Evolutionary conservation across 1,140 invertebrate genomes (phyloP), one percentile per base, ranked within the genome.

Genomic region (Caenorhabditis remanei): DNA sequence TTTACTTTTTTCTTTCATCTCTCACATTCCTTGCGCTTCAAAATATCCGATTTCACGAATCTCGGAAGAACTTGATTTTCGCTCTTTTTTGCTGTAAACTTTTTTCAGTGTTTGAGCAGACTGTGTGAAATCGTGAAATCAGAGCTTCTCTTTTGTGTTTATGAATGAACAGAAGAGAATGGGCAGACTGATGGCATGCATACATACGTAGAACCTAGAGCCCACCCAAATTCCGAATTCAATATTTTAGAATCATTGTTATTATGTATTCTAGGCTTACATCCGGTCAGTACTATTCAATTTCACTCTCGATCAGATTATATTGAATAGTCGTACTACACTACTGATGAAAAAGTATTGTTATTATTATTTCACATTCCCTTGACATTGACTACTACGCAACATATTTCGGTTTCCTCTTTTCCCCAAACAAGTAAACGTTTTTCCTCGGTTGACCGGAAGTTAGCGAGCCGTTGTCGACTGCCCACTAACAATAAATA

Each of bases 61-160:
- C 43, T 50, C 43, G 71, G 71, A 41, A 79, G 19, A 16, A 79
- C 71, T 79, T 50, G 71, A 79, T 79, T 79, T 14, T 79, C n/a
- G 16, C n/a, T 40, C 14, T n/a, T 46, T 71, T 71, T 71, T 71
- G 46, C 67, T 71, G 14, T 2, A 71, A 71, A 43, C 9, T 79
- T 16, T n/a, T 43, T 48, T 46, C 71, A 24, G 46, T 79, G 71
- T 24, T 24, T 79, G 71, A 79, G 46, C 71, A 48, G 71, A 79
- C 71, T n/a, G 43, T 79, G 71, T 79, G 71, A 79, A 79, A 79
- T 50, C 46, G 71, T 79, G 71, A 79, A 79, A 79, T 50, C 46
- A 79, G 71, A 79, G 43, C 71, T 79, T 11, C 13, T 32, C 71
- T 79, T 50, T 79, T 79, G 67, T 71, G 46, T 79, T 79, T 43